Evolutionary conservation across 2,797 vertebrate genomes (phyloP), one percentile per base, ranked within the genome.

Genomic region (Dallia pectoralis): DNA sequence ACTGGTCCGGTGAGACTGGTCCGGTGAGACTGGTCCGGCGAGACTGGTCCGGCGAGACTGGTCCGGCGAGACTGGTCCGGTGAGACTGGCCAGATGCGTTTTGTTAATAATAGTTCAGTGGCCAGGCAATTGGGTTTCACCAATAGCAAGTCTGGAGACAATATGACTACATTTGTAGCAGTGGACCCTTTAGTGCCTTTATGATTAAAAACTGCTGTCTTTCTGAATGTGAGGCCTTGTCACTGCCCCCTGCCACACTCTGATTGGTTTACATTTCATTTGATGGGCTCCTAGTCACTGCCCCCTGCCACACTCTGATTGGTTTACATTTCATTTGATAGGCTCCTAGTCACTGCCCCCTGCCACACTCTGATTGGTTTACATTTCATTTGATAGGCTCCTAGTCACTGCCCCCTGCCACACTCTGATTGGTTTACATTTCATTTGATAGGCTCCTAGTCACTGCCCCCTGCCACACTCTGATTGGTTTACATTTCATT

Each of bases 171-270:
- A 14, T 51, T 22, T 19, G 22, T 36, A 22, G 48, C 33, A 32
- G 33, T 15, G 69, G 53, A 29, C 53, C 53, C 74, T 67, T 61
- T 49, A 71, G 33, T 67, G 63, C 61, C 33, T 40, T 59, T 33
- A 27, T 72, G 69, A 72, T 69, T 51, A 76, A 67, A 72, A 67
- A 62, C 70, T 67, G 65, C 70, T 72, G 65, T 72, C 66, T 67
- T 68, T n/a, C 68, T 72, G 56, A 68, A 63, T 49, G 65, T 62
- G 36, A 29, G 19, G 72, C 56, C 47, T 27, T 71, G 70, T 53
- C 51, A n/a, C 44, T 47, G 40, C 61, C 18, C 30, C n/a, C 11
- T 11, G 15, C 16, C 19, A 16, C 16, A 15, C 59, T n/a, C n/a
- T n/a, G n/a, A n/a, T n/a, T n/a, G n/a, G n/a, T n/a, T n/a, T n/a